Percentiles rank a stretch among this genome's conserved stretches.
Evolutionary conservation across 2,113 vertebrate genomes (phyloP).

Genomic region (Danio rerio): DNA sequence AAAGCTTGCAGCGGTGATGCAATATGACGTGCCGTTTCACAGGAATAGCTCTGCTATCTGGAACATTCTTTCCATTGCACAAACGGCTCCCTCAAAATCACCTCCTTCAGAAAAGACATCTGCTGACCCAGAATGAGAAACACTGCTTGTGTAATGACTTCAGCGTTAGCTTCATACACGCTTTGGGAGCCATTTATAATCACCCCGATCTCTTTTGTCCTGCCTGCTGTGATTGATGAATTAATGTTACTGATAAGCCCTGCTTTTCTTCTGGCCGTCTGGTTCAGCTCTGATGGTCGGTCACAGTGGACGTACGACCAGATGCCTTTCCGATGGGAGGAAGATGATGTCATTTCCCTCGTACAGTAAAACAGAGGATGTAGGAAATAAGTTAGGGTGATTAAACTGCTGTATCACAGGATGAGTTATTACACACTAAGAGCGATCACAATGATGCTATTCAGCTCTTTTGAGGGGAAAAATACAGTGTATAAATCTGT

Average conservation of each 20-base stretch:
- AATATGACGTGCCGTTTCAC: neutral
- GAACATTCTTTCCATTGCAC: constrained; percentile 26
- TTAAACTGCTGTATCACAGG: neutral
- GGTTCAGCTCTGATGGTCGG: neutral
- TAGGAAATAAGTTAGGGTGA: constrained; percentile 13
- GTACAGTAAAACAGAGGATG: constrained; percentile 60
- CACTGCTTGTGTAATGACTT: constrained; percentile 16
- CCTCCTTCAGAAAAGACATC: constrained; percentile 25
- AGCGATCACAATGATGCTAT: neutral
- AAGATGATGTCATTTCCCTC: constrained; percentile 75
- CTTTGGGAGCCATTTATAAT: constrained; percentile 11
- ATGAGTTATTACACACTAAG: neutral
- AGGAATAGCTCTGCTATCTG: constrained; percentile 23
- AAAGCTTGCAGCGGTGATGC: neutral
- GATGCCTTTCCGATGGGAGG: constrained; percentile 67
- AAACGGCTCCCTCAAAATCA: constrained; percentile 31
- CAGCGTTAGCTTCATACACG: neutral
- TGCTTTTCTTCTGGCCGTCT: constrained; percentile 48
- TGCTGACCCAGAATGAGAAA: constrained; percentile 33
- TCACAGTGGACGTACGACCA: neutral
- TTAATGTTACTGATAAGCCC: constrained; percentile 38
- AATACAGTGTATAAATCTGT: neutral
- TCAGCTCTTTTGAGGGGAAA: neutral
- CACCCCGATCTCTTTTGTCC: neutral
- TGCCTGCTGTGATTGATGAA: constrained; percentile 25